Conservation (phyloP, 2,888 invertebrate genomes). For the Archips crataeganus region DNA sequence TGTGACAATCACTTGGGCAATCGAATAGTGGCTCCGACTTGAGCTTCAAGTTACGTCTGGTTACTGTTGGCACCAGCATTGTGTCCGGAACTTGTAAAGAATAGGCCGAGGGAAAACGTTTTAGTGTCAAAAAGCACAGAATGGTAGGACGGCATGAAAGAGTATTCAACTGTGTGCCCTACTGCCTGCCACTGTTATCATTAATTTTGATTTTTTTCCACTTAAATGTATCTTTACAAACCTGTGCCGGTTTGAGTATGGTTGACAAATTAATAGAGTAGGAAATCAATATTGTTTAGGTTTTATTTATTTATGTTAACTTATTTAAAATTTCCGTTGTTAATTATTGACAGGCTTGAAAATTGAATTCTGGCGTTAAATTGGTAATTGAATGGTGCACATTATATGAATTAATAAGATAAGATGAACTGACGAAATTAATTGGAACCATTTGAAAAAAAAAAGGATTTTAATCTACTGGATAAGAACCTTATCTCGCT, state of each 20-base stretch:
- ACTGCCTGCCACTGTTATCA: constrained; percentile 81
- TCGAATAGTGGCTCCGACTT: neutral
- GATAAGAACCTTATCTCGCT: too few relatives aligned
- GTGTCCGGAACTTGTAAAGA: constrained; percentile 34
- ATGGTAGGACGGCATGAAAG: constrained; percentile 62
- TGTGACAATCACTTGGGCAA: too few relatives aligned
- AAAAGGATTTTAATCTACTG: too few relatives aligned
- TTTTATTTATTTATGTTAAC: neutral
- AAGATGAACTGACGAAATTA: too few relatives aligned
- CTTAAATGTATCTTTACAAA: constrained; percentile 84
- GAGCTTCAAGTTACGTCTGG: neutral
- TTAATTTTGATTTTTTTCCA: constrained; percentile 85
- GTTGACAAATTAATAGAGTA: constrained; percentile 28
- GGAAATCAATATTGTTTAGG: neutral
- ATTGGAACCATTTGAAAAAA: too few relatives aligned
- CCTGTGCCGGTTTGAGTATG: constrained; percentile 73
- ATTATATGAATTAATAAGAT: too few relatives aligned
- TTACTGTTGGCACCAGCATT: constrained; percentile 10
- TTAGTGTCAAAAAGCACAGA: constrained; percentile 43
- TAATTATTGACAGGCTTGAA: too few relatives aligned
- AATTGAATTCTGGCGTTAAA: too few relatives aligned
- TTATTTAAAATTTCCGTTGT: too few relatives aligned
- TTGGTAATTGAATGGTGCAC: too few relatives aligned
- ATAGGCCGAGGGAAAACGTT: constrained; percentile 49
- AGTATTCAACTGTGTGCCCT: constrained; percentile 75